A percentile compares a stretch with the other conserved stretches of the same genome.
phyloP scores from a whole-genome alignment of 2,888 invertebrate species.

The Hydrotaea diabolus region DNA sequence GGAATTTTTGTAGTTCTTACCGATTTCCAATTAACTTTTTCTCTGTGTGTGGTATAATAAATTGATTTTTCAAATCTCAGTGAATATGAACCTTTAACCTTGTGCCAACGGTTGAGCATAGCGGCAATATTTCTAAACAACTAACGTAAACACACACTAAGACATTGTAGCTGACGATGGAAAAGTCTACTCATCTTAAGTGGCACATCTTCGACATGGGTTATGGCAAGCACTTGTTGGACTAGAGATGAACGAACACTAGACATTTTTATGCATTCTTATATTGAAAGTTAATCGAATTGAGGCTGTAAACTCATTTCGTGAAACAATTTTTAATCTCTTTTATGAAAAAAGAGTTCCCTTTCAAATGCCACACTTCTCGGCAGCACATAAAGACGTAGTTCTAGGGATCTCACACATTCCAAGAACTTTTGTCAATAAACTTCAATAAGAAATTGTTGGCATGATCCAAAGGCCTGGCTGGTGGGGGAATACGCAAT shows the following conservation, averaged over 20 bases:
- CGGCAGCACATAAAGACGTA: not conserved
- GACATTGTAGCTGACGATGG: not conserved
- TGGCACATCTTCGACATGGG: not conserved
- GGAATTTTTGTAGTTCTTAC: too few species aligned
- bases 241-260: not conserved
- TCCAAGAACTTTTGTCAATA: not conserved
- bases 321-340: conserved; percentile 1
- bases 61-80: too few species aligned
- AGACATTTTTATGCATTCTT: not conserved
- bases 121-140: not conserved
- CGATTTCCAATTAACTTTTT: too few species aligned
- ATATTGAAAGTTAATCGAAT: not conserved
- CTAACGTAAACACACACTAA: not conserved
- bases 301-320: not conserved
- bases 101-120: not conserved
- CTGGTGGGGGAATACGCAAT: not conserved
- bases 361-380: not conserved
- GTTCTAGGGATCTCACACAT: not conserved
- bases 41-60: too few species aligned
- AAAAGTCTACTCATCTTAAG: not conserved
- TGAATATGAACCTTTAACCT: too few species aligned
- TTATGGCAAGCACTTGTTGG: too few species aligned
- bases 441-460: conserved; percentile 6
- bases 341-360: not conserved
- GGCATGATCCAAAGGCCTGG: not conserved